Percentiles rank a stretch among this genome's conserved stretches.
These are phyloP conservation scores for Salpingus planirostris DNA, from an alignment of 2,888 invertebrate species.

Conservation along the genomic window DNA sequence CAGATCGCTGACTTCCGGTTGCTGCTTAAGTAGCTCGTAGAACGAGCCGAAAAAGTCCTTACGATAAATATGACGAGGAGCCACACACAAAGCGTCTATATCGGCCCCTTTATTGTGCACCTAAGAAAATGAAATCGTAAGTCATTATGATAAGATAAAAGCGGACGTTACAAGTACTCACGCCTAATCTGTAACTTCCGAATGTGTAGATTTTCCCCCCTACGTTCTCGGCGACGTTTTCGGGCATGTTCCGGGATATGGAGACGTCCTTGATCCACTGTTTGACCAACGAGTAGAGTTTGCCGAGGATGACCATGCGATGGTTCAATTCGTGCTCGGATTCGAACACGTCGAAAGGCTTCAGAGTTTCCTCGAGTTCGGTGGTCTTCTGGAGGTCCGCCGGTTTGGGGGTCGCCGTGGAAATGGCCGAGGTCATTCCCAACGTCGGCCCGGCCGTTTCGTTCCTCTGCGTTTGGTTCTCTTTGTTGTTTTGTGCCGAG, in stretches of 20 bases:
- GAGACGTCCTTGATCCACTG: conserved; percentile 92
- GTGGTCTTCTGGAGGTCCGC: conserved; percentile 65
- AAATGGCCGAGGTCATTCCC: conserved; percentile 94
- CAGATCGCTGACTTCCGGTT: conserved; percentile 76
- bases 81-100: conserved; percentile 97
- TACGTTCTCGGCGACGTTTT: conserved; percentile 78
- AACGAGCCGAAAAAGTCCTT: conserved; percentile 94
- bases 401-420: conserved; percentile 73
- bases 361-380: conserved; percentile 69
- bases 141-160: no score
- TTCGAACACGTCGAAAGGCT: conserved; percentile 85
- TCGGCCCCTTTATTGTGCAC: conserved; percentile 96
- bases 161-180: conserved; percentile 34
- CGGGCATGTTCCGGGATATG: conserved; percentile 83
- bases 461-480: conserved; percentile 34
- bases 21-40: conserved; percentile 78
- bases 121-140: conserved; percentile 30
- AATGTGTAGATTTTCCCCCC: conserved; percentile 99
- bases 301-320: conserved; percentile 74
- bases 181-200: conserved; percentile 92
- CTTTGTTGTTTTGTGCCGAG: conserved; percentile 27
- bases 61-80: conserved; percentile 90
- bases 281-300: conserved; percentile 83
- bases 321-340: conserved; percentile 84
- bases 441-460: conserved; percentile 56